Percentiles rank a stretch among this genome's conserved stretches.
Evolutionary conservation across 2,797 vertebrate genomes (phyloP).

Genomic region (Dallia pectoralis): DNA sequence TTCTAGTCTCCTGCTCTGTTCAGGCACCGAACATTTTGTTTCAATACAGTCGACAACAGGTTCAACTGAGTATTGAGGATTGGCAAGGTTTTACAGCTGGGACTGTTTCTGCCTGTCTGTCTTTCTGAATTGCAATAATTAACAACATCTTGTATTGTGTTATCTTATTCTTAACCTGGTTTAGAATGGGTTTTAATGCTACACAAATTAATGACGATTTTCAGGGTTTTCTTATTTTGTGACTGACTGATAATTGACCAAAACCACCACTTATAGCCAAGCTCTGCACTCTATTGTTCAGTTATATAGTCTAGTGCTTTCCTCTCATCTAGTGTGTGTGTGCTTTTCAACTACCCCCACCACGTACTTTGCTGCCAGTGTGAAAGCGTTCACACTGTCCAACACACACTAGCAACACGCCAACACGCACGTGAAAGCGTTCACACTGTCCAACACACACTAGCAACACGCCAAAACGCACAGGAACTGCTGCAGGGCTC

Average conservation of each 20-base stretch:
- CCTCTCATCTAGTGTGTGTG: conserved; percentile 41
- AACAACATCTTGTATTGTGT: not conserved
- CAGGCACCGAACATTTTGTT: not conserved
- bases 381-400: conserved; percentile 37
- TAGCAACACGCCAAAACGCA: conserved; percentile 29
- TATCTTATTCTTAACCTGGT: not conserved
- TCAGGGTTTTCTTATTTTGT: conserved; percentile 28
- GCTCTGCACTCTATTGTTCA: not conserved
- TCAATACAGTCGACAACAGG: not conserved
- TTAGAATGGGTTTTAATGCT: not conserved
- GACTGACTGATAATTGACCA: conserved; percentile 32
- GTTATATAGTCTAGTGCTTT: conserved; percentile 10
- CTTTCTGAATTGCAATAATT: not conserved
- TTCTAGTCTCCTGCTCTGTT: conserved; percentile 20
- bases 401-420: conserved; percentile 25
- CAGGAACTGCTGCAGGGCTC: conserved; percentile 54
- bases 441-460: conserved; percentile 13
- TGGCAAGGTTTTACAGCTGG: not conserved
- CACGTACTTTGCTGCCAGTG: conserved; percentile 49
- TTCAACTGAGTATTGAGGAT: not conserved
- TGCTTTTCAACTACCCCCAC: conserved; percentile 58
- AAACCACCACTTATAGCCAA: conserved; percentile 53
- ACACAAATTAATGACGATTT: not conserved
- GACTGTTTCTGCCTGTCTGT: not conserved
- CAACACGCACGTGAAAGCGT: conserved; percentile 27